A percentile compares a stretch with the other conserved stretches of the same genome.
These are phyloP conservation scores for Aphidius gifuensis DNA, from an alignment of 1,140 invertebrate genomes.

Conservation along the genomic window DNA sequence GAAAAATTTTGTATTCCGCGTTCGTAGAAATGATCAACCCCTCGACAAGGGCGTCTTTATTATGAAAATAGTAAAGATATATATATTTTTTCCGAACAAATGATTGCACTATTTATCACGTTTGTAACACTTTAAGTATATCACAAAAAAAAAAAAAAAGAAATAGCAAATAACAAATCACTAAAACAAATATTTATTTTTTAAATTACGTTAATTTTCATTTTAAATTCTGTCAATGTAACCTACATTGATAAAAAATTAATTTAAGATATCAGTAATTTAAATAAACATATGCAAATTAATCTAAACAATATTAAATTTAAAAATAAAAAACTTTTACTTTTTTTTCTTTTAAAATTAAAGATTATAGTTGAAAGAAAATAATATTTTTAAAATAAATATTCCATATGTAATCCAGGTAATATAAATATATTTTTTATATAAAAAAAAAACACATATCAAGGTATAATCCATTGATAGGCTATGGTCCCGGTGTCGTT, in stretches of 20 bases:
- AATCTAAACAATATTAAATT: neutral
- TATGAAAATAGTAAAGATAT: conserved; percentile 39
- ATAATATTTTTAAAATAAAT: conserved; percentile 12
- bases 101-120: conserved; percentile 48
- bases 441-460: conserved; percentile 18
- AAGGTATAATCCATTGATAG: conserved; percentile 22
- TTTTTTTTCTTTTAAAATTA: too few species aligned
- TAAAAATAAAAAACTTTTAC: too few species aligned
- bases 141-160: conserved; percentile 18
- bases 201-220: too few species aligned
- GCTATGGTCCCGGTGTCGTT: conserved; percentile 16
- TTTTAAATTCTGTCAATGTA: too few species aligned
- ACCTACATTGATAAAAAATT: neutral
- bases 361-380: neutral
- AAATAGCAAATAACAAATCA: conserved; percentile 3
- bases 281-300: neutral
- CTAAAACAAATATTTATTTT: too few species aligned
- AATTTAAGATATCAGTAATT: neutral
- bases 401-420: conserved; percentile 15
- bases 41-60: conserved; percentile 55
- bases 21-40: conserved; percentile 51
- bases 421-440: conserved; percentile 13
- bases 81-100: conserved; percentile 20
- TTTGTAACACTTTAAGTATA: conserved; percentile 23
- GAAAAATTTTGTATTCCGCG: conserved; percentile 51